phyloP scores from a whole-genome alignment of 2,797 vertebrate species.

The Smutsia gigantea region DNA sequence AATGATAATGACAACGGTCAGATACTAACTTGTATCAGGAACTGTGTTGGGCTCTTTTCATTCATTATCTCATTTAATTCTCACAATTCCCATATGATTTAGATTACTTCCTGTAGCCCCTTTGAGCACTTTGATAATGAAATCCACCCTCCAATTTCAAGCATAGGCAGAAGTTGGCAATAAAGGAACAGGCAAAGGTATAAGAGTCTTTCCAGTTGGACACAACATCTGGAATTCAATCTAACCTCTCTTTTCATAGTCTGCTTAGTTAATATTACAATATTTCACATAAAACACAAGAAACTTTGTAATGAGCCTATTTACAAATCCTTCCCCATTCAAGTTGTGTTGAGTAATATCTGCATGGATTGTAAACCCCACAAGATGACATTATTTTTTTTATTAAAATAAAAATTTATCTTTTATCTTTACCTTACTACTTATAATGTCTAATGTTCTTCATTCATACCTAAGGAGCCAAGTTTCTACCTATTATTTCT shows the following conservation, averaged over 20 bases:
- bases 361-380: neutral
- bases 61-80: neutral
- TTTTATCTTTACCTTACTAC: neutral
- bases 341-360: neutral
- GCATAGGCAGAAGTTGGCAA: neutral
- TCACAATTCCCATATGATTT: neutral
- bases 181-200: neutral
- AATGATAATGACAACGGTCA: neutral
- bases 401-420: neutral
- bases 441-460: neutral
- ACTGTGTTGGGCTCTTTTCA: neutral
- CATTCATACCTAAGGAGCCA: neutral
- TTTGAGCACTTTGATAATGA: neutral
- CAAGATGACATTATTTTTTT: neutral
- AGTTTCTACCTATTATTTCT: neutral
- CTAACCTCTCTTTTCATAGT: neutral
- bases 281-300: neutral
- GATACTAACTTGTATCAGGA: neutral
- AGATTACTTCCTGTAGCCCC: neutral
- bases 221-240: neutral
- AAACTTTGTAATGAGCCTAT: neutral
- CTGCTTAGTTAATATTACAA: neutral
- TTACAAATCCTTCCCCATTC: neutral
- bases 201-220: neutral
- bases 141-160: neutral